These are phyloP conservation scores for Egretta garzetta DNA, from an alignment of 2,113 vertebrate species.

Conservation along the genomic window DNA sequence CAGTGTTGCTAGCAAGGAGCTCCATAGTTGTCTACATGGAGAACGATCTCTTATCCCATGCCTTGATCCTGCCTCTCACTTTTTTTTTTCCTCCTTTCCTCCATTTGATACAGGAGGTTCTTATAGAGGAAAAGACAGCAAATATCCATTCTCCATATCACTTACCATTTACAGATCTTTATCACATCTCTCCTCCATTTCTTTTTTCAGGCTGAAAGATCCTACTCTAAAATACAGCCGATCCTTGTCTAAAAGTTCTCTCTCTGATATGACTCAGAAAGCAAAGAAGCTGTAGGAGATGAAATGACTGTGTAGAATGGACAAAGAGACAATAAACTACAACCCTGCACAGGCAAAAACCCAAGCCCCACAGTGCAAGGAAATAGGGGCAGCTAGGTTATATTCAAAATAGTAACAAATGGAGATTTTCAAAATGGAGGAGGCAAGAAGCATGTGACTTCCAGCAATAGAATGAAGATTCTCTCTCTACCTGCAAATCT, in stretches of 20 bases:
- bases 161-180: background rate
- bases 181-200: background rate
- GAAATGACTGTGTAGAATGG: background rate
- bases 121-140: background rate
- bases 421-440: background rate
- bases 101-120: background rate
- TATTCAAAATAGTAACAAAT: background rate
- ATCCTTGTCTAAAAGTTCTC: background rate
- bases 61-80: background rate
- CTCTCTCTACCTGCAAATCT: background rate
- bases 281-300: background rate
- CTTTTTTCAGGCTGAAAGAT: background rate
- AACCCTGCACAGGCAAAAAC: background rate
- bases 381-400: background rate
- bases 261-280: background rate
- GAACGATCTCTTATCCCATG: background rate
- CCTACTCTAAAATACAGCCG: background rate
- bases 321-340: background rate
- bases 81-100: background rate
- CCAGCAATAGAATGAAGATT: background rate
- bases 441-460: background rate
- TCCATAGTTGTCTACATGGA: background rate
- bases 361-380: background rate
- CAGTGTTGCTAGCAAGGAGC: background rate
- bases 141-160: background rate